These are phyloP conservation scores for Heloderma charlesbogerti DNA, from an alignment of 2,113 vertebrate species.

Conservation along the genomic window DNA sequence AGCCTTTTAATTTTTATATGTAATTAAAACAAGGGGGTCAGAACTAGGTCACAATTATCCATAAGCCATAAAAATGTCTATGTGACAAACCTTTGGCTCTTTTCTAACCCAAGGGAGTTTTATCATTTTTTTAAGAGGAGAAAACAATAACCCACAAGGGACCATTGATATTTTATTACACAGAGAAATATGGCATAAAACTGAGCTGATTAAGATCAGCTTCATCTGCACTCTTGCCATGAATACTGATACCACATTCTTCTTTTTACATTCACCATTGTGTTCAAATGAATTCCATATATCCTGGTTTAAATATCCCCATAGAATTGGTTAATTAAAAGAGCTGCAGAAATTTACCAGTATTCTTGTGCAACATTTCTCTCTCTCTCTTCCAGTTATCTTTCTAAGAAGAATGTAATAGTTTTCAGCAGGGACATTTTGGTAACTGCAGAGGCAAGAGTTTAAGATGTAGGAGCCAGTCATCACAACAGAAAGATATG, in stretches of 20 bases:
- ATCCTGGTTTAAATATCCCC: neutral
- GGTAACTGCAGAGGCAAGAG: neutral
- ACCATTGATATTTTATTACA: neutral
- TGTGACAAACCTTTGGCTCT: neutral
- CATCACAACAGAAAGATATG: neutral
- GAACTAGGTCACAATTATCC: conserved; percentile 10
- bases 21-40: neutral
- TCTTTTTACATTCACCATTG: neutral
- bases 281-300: neutral
- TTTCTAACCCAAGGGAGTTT: neutral
- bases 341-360: neutral
- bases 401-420: neutral
- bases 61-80: conserved; percentile 4
- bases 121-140: conserved; percentile 22
- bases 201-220: neutral
- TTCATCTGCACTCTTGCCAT: neutral
- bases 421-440: neutral
- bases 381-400: neutral
- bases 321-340: conserved; percentile 3
- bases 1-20: conserved; percentile 31
- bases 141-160: conserved; percentile 2
- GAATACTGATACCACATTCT: conserved; percentile 5
- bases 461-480: neutral
- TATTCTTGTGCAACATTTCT: neutral
- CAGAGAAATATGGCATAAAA: conserved; percentile 30